Base-by-base conservation (phyloP, 2,113 vertebrate species). In the Alethe castanea region DNA sequence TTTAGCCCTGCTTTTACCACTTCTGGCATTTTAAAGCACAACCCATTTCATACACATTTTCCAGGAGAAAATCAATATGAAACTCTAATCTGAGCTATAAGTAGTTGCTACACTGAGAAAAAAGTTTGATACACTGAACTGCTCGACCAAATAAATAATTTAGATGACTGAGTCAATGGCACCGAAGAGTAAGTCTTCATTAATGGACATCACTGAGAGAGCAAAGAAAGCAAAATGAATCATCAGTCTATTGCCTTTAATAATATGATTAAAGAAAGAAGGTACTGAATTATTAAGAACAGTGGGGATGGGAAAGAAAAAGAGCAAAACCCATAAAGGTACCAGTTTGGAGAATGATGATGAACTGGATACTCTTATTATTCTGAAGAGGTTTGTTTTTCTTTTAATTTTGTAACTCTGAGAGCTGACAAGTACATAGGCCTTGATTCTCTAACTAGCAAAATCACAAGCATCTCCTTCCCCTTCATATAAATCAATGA, bases 81-180 rank as follows among this genome's bases (percentile, higher is more conserved):
- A 88, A 79, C 60, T 93, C 80, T 81, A 74, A 88, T 84, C 77
- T 86, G 76, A 90, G 77, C 88, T 93, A 53, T 61, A 90, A 86
- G 86, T 74, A 95, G 88, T 81, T 78, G 40, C 65, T 83, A 86
- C 53, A 64, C 52, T 57, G 69, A 83, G 60, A 93, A 88, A 80
- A 47, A 95, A 93, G 80, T 94, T 95, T 92, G 90, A 86, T 90
- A 86, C 80, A 81, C 72, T 95, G 92, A 88, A 79, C 80, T 94
- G 57, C 86, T 96, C 90, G 84, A 90, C 44, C 86, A 94, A 96
- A 94, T 96, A 94, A 96, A 96, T 96, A 94, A 97, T 97, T 96
- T 94, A 97, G 93, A 9, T 93, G 95, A 94, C 93, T 70, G 79
- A 95, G 81, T 95, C 92, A 96, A 53, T 88, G 93, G 88, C 0